These are phyloP conservation scores for Chaetops frenatus DNA, from an alignment of 2,113 vertebrate genomes.

Conservation along the genomic window DNA sequence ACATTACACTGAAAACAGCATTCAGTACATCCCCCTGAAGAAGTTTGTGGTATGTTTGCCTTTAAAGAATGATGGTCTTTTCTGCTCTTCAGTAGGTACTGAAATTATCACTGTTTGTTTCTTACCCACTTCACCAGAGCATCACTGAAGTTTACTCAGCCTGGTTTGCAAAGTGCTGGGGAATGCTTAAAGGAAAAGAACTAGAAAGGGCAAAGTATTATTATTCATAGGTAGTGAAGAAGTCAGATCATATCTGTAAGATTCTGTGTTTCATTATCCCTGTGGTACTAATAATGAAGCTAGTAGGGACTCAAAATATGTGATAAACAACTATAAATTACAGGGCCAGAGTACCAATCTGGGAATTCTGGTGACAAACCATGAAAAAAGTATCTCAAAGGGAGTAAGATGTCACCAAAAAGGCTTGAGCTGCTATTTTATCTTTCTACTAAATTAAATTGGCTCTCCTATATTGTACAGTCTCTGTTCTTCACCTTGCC, in stretches of 20 bases:
- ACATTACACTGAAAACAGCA: neutral
- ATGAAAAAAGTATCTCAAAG: constrained; percentile 7
- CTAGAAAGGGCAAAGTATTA: constrained; percentile 40
- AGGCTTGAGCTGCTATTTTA: neutral
- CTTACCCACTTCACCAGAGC: neutral
- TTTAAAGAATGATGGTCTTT: neutral
- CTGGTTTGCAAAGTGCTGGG: constrained; percentile 15
- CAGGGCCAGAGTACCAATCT: neutral
- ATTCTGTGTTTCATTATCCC: constrained; percentile 47
- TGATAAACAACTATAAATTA: constrained; percentile 52
- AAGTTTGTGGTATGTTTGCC: neutral
- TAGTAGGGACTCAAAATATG: constrained; percentile 7
- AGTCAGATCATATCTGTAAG: constrained; percentile 36
- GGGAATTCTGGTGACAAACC: constrained; percentile 38
- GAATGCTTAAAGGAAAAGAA: constrained; percentile 30
- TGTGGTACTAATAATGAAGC: constrained; percentile 50
- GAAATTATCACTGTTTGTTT: neutral
- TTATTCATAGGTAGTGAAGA: constrained; percentile 47
- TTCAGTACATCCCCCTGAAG: neutral
- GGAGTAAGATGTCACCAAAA: constrained; percentile 40
- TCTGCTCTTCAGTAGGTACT: neutral
- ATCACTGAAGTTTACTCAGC: neutral
- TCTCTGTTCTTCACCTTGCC: neutral
- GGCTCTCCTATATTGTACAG: neutral
- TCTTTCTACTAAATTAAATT: constrained; percentile 20